These are phyloP conservation scores for Prosopocoilus inquinatus DNA, from an alignment of 2,888 invertebrate species.

Conservation along the genomic window DNA sequence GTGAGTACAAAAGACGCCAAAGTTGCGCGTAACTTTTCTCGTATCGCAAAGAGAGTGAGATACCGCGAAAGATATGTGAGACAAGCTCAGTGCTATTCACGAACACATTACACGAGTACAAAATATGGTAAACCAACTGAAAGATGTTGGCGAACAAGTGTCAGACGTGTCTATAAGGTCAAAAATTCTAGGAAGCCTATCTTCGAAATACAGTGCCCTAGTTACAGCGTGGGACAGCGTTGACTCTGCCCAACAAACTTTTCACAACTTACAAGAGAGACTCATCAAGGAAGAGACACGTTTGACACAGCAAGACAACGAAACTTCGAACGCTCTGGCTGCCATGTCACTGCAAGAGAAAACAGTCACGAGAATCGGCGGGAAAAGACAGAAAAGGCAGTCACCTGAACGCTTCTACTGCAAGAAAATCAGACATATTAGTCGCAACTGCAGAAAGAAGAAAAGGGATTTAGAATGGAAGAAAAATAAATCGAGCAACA, in stretches of 20 bases:
- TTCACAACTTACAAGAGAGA: neutral
- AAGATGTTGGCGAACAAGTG: too few relatives aligned
- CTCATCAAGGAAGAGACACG: neutral
- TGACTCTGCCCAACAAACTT: neutral
- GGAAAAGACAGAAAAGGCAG: neutral
- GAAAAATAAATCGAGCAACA: neutral
- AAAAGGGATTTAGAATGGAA: constrained; percentile 2
- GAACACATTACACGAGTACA: too few relatives aligned
- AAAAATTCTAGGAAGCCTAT: neutral
- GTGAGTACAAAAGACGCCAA: too few relatives aligned
- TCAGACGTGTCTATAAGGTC: neutral
- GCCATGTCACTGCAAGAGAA: neutral
- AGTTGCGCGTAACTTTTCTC: too few relatives aligned
- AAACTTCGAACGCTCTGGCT: neutral
- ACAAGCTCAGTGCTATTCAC: neutral
- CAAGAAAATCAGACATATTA: constrained; percentile 22
- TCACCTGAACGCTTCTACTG: constrained; percentile 12
- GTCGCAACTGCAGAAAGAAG: constrained; percentile 16
- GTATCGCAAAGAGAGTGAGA: neutral
- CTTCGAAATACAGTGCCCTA: too few relatives aligned
- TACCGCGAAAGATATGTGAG: neutral
- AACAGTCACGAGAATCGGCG: neutral
- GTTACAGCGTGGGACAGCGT: neutral
- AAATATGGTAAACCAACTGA: too few relatives aligned
- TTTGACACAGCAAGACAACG: neutral